These are phyloP conservation scores for Sylvia borin DNA, from an alignment of 2,797 vertebrate genomes.

Conservation along the genomic window DNA sequence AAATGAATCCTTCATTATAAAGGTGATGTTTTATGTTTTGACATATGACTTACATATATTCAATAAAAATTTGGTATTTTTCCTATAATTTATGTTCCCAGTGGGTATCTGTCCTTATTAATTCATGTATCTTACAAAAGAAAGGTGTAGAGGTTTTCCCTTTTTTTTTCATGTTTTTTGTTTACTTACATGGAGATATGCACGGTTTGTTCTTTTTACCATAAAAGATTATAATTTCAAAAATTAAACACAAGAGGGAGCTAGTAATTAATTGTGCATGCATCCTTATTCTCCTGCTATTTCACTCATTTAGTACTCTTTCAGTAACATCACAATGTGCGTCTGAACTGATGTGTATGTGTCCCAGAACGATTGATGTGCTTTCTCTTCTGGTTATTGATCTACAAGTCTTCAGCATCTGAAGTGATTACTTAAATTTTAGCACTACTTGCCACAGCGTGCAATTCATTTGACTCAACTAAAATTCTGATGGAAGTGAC, in stretches of 20 bases:
- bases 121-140: not conserved
- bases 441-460: not conserved
- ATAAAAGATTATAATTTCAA: not conserved
- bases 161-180: accelerated
- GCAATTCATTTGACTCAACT: not conserved
- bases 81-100: not conserved
- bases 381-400: not conserved
- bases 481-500: not conserved
- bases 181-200: not conserved
- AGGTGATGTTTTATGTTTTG: not conserved
- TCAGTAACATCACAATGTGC: not conserved
- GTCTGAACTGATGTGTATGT: not conserved
- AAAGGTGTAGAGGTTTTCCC: accelerated
- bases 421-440: not conserved
- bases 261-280: not conserved
- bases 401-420: not conserved
- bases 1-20: not conserved
- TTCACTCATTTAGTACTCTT: not conserved
- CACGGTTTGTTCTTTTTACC: not conserved
- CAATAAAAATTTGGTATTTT: not conserved
- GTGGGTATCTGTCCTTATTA: not conserved
- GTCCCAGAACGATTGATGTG: not conserved
- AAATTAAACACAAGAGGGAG: slow-evolving; percentile 29
- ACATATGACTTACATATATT: not conserved
- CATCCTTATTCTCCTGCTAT: not conserved